A percentile compares a stretch with the other conserved stretches of the same genome.
phyloP scores from a whole-genome alignment of 2,888 invertebrate species.

The Aplocera efformata region DNA sequence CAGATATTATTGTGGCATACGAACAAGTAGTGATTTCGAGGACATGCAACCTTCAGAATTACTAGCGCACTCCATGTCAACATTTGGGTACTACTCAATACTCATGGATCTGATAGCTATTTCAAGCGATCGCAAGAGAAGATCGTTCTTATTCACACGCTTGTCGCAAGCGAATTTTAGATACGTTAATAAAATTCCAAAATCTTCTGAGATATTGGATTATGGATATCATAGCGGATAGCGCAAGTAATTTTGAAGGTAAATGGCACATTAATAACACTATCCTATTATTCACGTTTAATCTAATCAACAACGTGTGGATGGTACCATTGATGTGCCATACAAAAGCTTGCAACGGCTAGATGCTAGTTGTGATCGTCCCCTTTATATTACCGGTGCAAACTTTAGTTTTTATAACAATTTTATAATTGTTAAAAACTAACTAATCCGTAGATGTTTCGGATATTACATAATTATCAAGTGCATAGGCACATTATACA shows the following conservation, averaged over 20 bases:
- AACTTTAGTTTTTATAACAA: conserved; percentile 46
- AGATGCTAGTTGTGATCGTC: conserved; percentile 38
- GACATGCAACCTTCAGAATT: conserved; percentile 27
- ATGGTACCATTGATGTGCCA: conserved; percentile 38
- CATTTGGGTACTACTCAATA: neutral
- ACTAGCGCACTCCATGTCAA: neutral
- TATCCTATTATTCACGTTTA: conserved; percentile 9
- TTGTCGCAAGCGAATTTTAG: too few relatives aligned
- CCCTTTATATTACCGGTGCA: conserved; percentile 43
- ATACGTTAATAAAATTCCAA: too few relatives aligned
- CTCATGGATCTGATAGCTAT: too few relatives aligned
- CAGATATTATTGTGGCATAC: conserved; percentile 47
- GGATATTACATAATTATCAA: conserved; percentile 49
- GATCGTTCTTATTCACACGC: too few relatives aligned
- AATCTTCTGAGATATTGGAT: too few relatives aligned
- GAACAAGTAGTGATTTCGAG: conserved; percentile 46
- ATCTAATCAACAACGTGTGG: conserved; percentile 14
- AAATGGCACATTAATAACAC: conserved; percentile 33
- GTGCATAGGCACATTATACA: conserved; percentile 72
- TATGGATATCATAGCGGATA: too few relatives aligned
- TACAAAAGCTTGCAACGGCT: conserved; percentile 44
- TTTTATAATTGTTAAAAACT: conserved; percentile 44
- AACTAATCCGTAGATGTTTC: conserved; percentile 50
- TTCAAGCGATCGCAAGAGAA: too few relatives aligned
- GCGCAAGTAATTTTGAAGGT: conserved; percentile 1